Conservation (phyloP, 2,113 vertebrate genomes). For the Trogon melanurus region DNA sequence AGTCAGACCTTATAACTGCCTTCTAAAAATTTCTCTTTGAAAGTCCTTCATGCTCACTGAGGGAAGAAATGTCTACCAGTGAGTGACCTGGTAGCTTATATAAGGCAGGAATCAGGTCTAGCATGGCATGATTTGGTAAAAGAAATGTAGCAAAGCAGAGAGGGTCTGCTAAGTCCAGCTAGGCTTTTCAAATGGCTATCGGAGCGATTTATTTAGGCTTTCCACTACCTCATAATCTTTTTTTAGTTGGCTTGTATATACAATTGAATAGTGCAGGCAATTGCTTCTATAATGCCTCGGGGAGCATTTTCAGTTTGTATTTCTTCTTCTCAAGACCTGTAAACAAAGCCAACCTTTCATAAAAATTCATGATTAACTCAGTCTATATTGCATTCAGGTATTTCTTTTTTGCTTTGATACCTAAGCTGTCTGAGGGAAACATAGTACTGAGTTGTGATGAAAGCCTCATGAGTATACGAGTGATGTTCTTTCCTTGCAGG, state of each 20-base stretch:
- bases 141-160: background rate
- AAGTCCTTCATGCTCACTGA: background rate
- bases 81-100: background rate
- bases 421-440: background rate
- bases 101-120: background rate
- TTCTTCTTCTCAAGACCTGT: background rate
- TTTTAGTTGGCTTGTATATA: background rate
- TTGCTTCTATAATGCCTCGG: background rate
- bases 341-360: background rate
- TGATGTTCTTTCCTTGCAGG: slow-evolving; percentile 67
- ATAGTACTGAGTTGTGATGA: background rate
- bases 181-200: background rate
- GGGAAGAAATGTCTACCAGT: background rate
- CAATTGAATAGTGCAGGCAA: background rate
- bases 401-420: background rate
- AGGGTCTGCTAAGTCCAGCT: background rate
- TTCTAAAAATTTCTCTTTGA: background rate
- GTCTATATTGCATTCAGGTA: background rate
- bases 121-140: background rate
- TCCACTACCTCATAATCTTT: background rate
- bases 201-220: background rate
- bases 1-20: background rate
- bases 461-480: background rate
- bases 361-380: background rate
- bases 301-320: background rate